Conservation (phyloP, 2,797 vertebrate genomes). For the Melanotaenia parkinsoni region DNA sequence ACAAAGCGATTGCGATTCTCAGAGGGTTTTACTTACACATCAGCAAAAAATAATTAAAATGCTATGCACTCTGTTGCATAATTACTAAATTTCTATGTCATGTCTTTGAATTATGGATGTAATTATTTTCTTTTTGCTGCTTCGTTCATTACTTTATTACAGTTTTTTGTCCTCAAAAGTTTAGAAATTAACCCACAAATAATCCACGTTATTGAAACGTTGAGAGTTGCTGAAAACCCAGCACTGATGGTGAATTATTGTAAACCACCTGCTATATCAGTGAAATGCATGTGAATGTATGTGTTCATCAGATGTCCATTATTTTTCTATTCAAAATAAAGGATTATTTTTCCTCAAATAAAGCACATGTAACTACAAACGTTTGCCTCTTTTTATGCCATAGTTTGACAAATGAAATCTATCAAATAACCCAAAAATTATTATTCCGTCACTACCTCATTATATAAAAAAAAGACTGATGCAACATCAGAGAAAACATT, state of each 20-base stretch:
- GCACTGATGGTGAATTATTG: slow-evolving; percentile 38
- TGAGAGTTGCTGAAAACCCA: slow-evolving; percentile 5
- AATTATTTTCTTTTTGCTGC: background rate
- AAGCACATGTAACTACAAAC: slow-evolving; percentile 72
- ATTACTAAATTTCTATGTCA: background rate
- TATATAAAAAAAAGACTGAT: background rate
- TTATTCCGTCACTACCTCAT: background rate
- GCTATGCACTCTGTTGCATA: slow-evolving; percentile 27
- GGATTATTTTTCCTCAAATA: slow-evolving; percentile 85
- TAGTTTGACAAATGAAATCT: background rate
- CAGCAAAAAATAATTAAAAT: slow-evolving; percentile 10
- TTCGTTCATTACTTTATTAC: background rate
- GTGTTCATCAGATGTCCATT: slow-evolving; percentile 79
- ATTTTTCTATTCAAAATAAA: slow-evolving; percentile 85
- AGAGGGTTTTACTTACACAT: slow-evolving; percentile 5
- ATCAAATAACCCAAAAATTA: background rate
- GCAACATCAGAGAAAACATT: background rate
- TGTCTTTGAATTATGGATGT: background rate
- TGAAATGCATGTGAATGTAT: slow-evolving; percentile 77
- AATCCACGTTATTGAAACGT: slow-evolving; percentile 16
- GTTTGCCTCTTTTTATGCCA: slow-evolving; percentile 10
- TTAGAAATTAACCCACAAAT: slow-evolving; percentile 7
- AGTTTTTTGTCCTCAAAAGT: slow-evolving; percentile 1
- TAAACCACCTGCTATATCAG: slow-evolving; percentile 53
- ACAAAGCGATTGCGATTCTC: slow-evolving; percentile 6